These are phyloP conservation scores for Zophobas morio DNA, from an alignment of 1,140 invertebrate species.

Conservation along the genomic window DNA sequence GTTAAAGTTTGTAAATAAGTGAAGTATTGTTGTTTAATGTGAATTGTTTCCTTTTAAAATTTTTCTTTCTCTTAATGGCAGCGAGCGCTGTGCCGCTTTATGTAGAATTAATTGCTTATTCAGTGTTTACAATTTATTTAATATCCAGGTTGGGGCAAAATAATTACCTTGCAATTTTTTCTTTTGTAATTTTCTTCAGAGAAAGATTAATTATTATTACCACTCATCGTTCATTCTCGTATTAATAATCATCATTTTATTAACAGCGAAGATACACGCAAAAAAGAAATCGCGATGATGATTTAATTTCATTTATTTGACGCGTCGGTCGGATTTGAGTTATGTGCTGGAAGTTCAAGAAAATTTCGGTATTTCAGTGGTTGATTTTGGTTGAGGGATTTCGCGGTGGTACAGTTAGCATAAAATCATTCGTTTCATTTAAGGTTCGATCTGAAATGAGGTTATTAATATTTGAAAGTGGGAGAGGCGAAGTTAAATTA, in stretches of 20 bases:
- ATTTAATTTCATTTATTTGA: not conserved
- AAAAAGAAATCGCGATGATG: slow-evolving; percentile 1
- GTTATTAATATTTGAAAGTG: slow-evolving; percentile 11
- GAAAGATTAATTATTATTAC: slow-evolving; percentile 26
- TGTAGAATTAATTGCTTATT: slow-evolving; percentile 24
- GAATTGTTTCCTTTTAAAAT: not conserved
- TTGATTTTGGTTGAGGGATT: not conserved
- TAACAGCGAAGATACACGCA: slow-evolving; percentile 5
- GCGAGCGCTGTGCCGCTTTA: not conserved
- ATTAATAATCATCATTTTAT: slow-evolving; percentile 8
- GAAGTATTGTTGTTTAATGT: too few relatives aligned
- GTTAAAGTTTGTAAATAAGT: too few relatives aligned
- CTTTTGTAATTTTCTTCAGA: slow-evolving; percentile 11
- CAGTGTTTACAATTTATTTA: slow-evolving; percentile 27
- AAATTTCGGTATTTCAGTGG: not conserved
- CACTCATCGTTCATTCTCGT: slow-evolving; percentile 16
- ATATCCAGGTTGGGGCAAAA: slow-evolving; percentile 4
- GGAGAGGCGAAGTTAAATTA: not conserved
- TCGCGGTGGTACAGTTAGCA: not conserved
- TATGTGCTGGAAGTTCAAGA: not conserved
- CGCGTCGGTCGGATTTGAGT: not conserved
- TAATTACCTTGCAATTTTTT: slow-evolving; percentile 17
- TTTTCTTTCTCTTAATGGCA: not conserved
- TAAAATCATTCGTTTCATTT: too few relatives aligned
- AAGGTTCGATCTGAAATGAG: not conserved